Base-by-base conservation (phyloP, 2,797 vertebrate genomes). In the Argyrosomus regius region DNA sequence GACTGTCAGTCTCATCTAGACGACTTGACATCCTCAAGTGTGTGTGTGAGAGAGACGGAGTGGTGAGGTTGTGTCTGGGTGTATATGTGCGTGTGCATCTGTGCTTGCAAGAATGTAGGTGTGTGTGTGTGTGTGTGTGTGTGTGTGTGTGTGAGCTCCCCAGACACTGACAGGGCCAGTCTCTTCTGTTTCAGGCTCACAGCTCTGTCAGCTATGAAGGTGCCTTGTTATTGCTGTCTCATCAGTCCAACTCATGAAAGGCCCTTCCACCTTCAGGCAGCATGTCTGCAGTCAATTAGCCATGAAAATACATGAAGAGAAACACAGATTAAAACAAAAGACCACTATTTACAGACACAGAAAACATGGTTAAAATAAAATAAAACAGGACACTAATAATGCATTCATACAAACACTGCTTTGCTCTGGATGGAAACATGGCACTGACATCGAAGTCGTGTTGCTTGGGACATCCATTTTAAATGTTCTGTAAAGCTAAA, bases 1-100 rank as follows among this genome's bases (percentile, higher is more conserved):
- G 58, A 68, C 81, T 80, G 79, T 88, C 88, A 87, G 41, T 83
- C 76, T 72, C 70, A 24, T 65, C 78, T 73, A 73, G 78, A 71
- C 5, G 13, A 84, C 64, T 52, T 89, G 81, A 84, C 82, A 83
- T 62, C 85, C 70, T 78, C 54, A 48, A 68, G 72, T 64, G 5
- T 78, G 5, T 78, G 82, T 52, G 66, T 70, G 67, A 70, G n/a
- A 48, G 54, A 24, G 54, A 31, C 6, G 8, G 35, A 28, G 24
- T n/a, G 62, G 28, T 24, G 14, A 43, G 35, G 65, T 17, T 39
- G 35, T 52, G 48, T 66, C 12, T n/a, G 53, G 11, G 11, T 26
- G 16, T 54, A 57, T 43, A 53, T 41, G 64, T 59, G 41, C 49
- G 20, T 9, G 41, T 22, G 13, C 53, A 13, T 22, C 8, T 53